Evolutionary conservation across 2,797 vertebrate species (phyloP), one percentile per base, ranked within the genome.

Genomic region (Falco biarmicus): DNA sequence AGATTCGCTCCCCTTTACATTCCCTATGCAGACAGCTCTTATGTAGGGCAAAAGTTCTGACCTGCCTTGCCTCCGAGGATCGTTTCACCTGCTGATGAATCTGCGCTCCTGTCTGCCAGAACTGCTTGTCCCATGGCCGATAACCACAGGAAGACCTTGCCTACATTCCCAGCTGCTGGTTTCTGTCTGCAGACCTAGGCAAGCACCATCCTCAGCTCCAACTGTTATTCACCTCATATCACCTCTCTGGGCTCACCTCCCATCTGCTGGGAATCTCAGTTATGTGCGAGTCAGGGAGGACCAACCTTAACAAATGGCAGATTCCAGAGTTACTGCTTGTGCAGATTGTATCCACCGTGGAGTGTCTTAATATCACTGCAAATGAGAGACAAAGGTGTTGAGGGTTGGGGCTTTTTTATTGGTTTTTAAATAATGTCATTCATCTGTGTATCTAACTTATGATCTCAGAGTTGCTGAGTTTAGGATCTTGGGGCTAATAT

Each of bases 161-260:
- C 57, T 86, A 2, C 89, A 86, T 96, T 96, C 94, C 87, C 95
- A 96, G 88, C 93, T 96, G 94, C 95, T 96, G 17, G 1, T 37
- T 96, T n/a, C 90, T 69, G 37, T 96, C 90, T 95, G 29, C 91
- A 94, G 7, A 96, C 70, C 85, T 41, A 41, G 87, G 80, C 95
- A 89, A 95, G 51, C 83, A 82, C 83, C 11, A 1, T 95, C 51
- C 85, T 41, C 57, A 24, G 57, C 87, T 94, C 88, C 82, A 73
- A 76, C 32, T 84, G 73, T 34, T 83, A 60, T 76, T 95, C 53
- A 78, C 95, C 93, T 83, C 48, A 0, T 26, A 37, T 93, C 89
- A 76, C 93, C 76, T 69, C 66, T 78, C 50, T 43, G 79, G 75
- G 57, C 76, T 95, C 61, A 92, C 82, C 89, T 93, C 82, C 90